Conservation (phyloP, 2,797 vertebrate genomes). For the Schizothorax lantsangensis region DNA sequence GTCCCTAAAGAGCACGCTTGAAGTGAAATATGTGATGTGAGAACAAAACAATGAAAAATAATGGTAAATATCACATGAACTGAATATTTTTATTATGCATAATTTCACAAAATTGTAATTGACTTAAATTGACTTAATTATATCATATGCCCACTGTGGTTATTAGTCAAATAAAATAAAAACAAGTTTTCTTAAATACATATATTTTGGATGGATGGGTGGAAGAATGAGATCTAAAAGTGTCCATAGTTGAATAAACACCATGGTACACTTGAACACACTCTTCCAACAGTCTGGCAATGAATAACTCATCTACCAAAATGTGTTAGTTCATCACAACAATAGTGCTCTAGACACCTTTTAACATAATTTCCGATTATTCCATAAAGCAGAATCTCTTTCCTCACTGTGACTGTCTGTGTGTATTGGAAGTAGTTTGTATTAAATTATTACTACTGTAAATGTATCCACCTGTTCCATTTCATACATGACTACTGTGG, state of each 20-base stretch:
- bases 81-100: not conserved
- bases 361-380: not conserved
- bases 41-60: not conserved
- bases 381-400: not conserved
- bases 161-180: too few species aligned
- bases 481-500: not conserved
- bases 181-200: not conserved
- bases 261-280: not conserved
- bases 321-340: not conserved
- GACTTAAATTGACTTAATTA: not conserved
- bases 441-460: not conserved
- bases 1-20: not conserved
- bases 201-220: not conserved
- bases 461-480: slow-evolving; percentile 5
- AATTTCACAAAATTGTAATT: not conserved
- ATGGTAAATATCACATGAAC: not conserved
- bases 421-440: not conserved
- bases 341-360: not conserved
- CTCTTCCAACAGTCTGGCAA: not conserved
- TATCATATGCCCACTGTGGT: not conserved
- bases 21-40: too few species aligned
- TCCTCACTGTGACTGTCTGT: not conserved
- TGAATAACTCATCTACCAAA: not conserved
- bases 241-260: not conserved
- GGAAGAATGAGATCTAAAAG: not conserved